Conservation (phyloP, 2,888 invertebrate genomes). For the Watsonalla cultraria region DNA sequence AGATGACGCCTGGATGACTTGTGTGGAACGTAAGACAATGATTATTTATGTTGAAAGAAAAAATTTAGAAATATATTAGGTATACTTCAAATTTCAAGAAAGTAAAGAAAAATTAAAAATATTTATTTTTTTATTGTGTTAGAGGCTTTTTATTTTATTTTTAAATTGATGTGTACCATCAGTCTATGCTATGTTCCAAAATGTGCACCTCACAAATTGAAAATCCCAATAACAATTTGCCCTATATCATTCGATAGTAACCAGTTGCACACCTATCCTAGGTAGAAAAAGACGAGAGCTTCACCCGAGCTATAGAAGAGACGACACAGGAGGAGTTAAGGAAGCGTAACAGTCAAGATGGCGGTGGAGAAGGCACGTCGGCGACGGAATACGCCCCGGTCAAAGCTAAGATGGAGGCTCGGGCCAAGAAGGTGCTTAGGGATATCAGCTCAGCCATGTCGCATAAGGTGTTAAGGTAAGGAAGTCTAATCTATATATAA, state of each 20-base stretch:
- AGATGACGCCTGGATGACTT: too few species aligned
- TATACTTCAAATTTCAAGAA: too few species aligned
- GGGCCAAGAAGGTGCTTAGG: conserved; percentile 82
- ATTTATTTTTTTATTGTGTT: too few species aligned
- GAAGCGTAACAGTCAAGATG: conserved; percentile 44
- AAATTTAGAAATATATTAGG: too few species aligned
- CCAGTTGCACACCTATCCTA: conserved; percentile 25
- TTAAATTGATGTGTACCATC: too few species aligned
- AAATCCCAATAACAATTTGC: too few species aligned
- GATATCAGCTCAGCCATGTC: conserved; percentile 92
- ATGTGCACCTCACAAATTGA: too few species aligned
- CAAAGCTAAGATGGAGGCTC: conserved; percentile 79
- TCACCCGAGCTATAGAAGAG: conserved; percentile 85
- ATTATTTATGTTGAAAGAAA: too few species aligned
- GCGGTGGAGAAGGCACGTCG: conserved; percentile 43
- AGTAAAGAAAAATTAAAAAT: too few species aligned
- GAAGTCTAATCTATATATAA: conserved; percentile 7
- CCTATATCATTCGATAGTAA: not conserved
- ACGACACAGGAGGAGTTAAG: conserved; percentile 79
- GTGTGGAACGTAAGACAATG: too few species aligned
- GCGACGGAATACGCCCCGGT: conserved; percentile 74
- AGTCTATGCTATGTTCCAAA: too few species aligned
- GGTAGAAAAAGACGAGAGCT: conserved; percentile 84
- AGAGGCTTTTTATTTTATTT: too few species aligned
- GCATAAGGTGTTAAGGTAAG: conserved; percentile 76